Evolutionary conservation across 2,888 invertebrate genomes (phyloP).

Genomic region (Abrostola tripartita): DNA sequence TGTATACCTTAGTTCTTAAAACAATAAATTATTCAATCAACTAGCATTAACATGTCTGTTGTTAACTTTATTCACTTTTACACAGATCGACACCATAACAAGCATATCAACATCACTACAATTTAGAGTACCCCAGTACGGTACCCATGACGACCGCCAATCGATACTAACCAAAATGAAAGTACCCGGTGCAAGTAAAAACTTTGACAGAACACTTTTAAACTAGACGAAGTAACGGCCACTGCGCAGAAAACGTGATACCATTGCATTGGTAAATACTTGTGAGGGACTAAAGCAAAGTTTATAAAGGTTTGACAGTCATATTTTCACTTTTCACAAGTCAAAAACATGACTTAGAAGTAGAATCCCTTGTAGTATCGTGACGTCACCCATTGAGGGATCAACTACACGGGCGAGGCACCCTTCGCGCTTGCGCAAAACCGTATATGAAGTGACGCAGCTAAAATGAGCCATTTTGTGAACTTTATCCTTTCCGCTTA

Average conservation of each 20-base stretch:
- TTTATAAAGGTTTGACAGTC: background rate
- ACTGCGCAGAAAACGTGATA: background rate
- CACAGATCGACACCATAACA: no score
- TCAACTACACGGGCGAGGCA: conserved; percentile 65
- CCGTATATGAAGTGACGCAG: conserved; percentile 30
- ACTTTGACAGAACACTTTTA: conserved; percentile 3
- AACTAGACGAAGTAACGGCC: background rate
- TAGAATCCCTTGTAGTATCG: conserved; percentile 15
- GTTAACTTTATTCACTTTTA: no score
- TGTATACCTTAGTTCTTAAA: no score
- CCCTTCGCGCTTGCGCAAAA: conserved; percentile 54
- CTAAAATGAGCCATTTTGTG: conserved; percentile 54
- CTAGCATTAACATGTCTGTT: no score
- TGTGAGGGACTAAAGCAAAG: background rate
- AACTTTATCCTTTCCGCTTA: conserved; percentile 39
- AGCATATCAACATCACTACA: no score
- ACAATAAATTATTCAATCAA: no score
- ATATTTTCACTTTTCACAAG: background rate
- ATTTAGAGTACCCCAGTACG: conserved; percentile 5
- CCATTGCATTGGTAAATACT: background rate
- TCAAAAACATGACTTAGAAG: background rate
- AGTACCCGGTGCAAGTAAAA: conserved; percentile 17
- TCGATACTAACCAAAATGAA: conserved; percentile 44
- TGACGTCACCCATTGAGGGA: conserved; percentile 73
- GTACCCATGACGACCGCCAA: conserved; percentile 20